Percentiles rank a stretch among this genome's conserved stretches.
Evolutionary conservation across 2,888 invertebrate species (phyloP).

Genomic region (Agapetus fuscipes): DNA sequence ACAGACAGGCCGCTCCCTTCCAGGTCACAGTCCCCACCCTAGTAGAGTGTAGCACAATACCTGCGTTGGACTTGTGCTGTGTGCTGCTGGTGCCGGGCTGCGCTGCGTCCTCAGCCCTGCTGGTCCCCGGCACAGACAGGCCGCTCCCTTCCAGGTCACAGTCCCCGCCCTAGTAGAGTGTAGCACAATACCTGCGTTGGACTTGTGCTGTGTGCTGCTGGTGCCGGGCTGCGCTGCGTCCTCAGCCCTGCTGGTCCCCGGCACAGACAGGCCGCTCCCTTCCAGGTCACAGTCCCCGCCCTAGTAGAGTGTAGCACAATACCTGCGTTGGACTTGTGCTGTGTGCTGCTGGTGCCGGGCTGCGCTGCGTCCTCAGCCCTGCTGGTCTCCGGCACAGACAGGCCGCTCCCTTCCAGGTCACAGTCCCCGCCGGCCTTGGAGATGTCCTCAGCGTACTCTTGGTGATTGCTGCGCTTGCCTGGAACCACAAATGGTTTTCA

Average conservation of each 20-base stretch:
- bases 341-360: background rate
- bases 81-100: slow-evolving; percentile 82
- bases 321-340: slow-evolving; percentile 2
- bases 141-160: too few relatives aligned
- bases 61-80: slow-evolving; percentile 78
- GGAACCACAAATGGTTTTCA: background rate
- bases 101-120: slow-evolving; percentile 44
- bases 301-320: too few relatives aligned
- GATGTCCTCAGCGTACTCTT: slow-evolving; percentile 7
- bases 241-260: slow-evolving; percentile 42
- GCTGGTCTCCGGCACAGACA: too few relatives aligned
- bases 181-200: too few relatives aligned
- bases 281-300: too few relatives aligned
- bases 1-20: too few relatives aligned
- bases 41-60: too few relatives aligned
- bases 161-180: too few relatives aligned
- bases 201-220: slow-evolving; percentile 79
- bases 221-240: slow-evolving; percentile 66
- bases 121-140: too few relatives aligned
- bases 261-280: too few relatives aligned
- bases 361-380: background rate
- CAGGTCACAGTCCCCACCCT: too few relatives aligned
- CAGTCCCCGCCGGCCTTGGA: slow-evolving; percentile 8
- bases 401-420: slow-evolving; percentile 4
- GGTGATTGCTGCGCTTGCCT: slow-evolving; percentile 8